Evolutionary conservation across 2,113 vertebrate genomes (phyloP), one percentile per base, ranked within the genome.

Genomic region (Mastomys natalensis): DNA sequence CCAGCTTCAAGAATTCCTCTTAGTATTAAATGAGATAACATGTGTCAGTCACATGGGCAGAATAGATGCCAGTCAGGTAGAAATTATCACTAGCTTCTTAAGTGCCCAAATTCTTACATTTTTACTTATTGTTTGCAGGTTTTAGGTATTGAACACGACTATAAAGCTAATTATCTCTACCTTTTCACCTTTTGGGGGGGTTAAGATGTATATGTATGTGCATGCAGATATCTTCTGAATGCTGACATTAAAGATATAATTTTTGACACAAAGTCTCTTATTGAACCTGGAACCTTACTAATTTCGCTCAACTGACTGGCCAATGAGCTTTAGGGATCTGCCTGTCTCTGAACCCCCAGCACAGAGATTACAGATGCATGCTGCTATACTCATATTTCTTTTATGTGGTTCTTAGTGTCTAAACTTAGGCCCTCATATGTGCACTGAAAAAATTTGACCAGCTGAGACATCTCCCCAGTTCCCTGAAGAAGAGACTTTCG

Each of bases 1-100:
- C 40, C 21, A 95, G 40, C 1, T 60, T 43, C n/a, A 62, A n/a
- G 37, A 87, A 77, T 64, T 87, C 5, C 51, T 64, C 37, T 62
- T 90, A 82, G 31, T 90, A 64, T 92, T 92, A 77, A 93, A 66
- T 94, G 53, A 97, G 76, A 90, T 70, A 88, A 60, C 87, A 62
- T 45, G 53, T 72, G 9, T 91, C 72, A 72, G 60, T 45, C 90
- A 24, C 45, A 16, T 76, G n/a, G n/a, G 43, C 21, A 77, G 84
- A 90, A 11, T 72, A 92, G 81, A 70, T 62, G 22, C 34, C 64
- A 92, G 84, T 80, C 37, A 89, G 90, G 26, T 45, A 3, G 90
- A 93, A 92, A 86, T 60, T 22, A 37, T 78, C 78, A 15, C 55
- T 10, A 37, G 43, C 5, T 86, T 88, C 15, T 5, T 87, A 91